Evolutionary conservation across 92 coral and sea anemone genomes (phyloP), one percentile per base, ranked within the genome.

Genomic region (Epizoanthus stellaris): DNA sequence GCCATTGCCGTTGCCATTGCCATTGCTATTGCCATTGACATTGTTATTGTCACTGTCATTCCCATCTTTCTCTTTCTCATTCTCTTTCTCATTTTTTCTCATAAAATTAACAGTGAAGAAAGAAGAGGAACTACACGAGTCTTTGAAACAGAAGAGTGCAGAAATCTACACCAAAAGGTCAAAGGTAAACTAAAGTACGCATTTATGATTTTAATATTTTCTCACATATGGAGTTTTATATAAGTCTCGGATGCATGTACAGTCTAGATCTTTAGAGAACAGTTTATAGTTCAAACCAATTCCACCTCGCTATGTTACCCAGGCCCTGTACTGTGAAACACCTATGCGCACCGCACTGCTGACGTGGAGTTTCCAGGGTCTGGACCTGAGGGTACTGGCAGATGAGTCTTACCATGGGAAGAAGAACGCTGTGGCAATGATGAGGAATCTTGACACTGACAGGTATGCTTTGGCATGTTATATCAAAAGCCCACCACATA

Each of bases 141-240:
- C 94, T 47, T 88, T 97, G 30, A 83, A 93, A 81, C 94, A 87
- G 74, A 97, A 97, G 77, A 97, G 95, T 89, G 95, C 99, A 47
- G 95, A 97, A 70, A 93, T 97, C 45, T 97, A 97, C 93, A 95
- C 93, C 69, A 92, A 90, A 17, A 88, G 99, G 21, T 97, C 99
- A 10, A 88, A 88, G 94, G 99, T 93, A 36, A 82, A 3, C 20
- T 39, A 3, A 4, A 30, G 3, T 7, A 57, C 1, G 40, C 19
- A 10, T 23, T 47, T n/a, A 76, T 4, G 25, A 17, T 30, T 56
- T 17, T 25, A 20, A 16, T 0, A 11, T 2, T 53, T 76, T 40
- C 16, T 13, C 45, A 12, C 19, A 12, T 70, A 38, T 61, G 66
- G 6, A 0, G 66, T 61, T 30, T 30, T 9, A 1, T 52, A 13